Evolutionary conservation across 2,888 invertebrate species (phyloP).

Genomic region (Latrodectus hesperus): DNA sequence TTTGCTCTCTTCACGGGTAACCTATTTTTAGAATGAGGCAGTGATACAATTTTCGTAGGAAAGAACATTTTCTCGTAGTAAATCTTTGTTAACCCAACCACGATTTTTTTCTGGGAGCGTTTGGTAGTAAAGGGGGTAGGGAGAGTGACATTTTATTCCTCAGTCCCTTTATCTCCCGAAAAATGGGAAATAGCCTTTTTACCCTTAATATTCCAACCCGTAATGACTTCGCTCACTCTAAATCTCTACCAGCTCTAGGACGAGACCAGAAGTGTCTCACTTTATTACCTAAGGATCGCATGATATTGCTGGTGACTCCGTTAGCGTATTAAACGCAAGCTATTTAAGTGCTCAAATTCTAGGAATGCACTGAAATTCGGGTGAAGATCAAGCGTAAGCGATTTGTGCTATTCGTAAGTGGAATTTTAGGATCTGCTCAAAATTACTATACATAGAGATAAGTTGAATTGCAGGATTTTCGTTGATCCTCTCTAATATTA

Average conservation of each 20-base stretch:
- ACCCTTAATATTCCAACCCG: conserved; percentile 13
- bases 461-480: no score
- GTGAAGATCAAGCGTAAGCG: no score
- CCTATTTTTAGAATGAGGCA: conserved; percentile 34
- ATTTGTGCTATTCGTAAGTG: no score
- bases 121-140: not conserved
- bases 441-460: no score
- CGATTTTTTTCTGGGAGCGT: not conserved
- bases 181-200: conserved; percentile 6
- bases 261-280: not conserved
- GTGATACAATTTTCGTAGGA: conserved; percentile 7
- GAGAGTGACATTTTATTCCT: conserved; percentile 11
- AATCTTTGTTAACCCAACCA: conserved; percentile 9
- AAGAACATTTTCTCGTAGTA: not conserved
- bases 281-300: not conserved
- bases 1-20: conserved; percentile 6
- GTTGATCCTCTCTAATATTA: no score
- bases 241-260: conserved; percentile 8
- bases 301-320: no score
- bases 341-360: no score
- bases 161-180: conserved; percentile 30
- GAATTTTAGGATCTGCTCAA: no score
- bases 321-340: no score
- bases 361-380: no score
- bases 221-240: conserved; percentile 16